Conservation (phyloP, 2,797 vertebrate species). For the Mus spretus region DNA sequence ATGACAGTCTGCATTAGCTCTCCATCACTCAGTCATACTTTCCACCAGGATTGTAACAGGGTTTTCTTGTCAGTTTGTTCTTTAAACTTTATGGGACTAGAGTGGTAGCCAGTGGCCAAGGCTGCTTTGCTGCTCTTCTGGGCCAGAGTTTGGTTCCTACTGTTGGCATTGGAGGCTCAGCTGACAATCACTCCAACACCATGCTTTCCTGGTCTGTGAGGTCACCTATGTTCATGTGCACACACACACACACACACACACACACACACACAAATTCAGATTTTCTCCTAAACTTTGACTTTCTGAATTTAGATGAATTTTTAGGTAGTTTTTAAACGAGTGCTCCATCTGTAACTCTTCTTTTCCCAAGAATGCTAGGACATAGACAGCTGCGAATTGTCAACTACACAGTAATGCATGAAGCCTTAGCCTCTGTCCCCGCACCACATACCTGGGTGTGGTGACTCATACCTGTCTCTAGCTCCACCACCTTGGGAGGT, state of each 20-base stretch:
- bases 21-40: not conserved
- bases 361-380: not conserved
- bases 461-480: not conserved
- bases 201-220: not conserved
- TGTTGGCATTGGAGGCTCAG: too few species aligned
- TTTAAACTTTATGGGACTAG: not conserved
- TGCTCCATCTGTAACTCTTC: not conserved
- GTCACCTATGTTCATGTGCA: too few species aligned
- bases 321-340: not conserved
- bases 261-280: not conserved
- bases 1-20: not conserved
- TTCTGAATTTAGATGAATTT: not conserved
- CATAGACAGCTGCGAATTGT: not conserved
- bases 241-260: not conserved
- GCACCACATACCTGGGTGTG: not conserved
- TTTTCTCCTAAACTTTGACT: not conserved
- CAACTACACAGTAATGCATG: not conserved
- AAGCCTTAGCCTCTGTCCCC: not conserved
- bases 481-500: not conserved
- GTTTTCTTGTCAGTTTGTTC: not conserved
- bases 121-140: not conserved
- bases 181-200: not conserved
- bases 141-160: not conserved
- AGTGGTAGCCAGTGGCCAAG: not conserved
- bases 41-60: not conserved